Base-by-base conservation (phyloP, 1,140 invertebrate species). In the Pemphigus obesinymphae region DNA sequence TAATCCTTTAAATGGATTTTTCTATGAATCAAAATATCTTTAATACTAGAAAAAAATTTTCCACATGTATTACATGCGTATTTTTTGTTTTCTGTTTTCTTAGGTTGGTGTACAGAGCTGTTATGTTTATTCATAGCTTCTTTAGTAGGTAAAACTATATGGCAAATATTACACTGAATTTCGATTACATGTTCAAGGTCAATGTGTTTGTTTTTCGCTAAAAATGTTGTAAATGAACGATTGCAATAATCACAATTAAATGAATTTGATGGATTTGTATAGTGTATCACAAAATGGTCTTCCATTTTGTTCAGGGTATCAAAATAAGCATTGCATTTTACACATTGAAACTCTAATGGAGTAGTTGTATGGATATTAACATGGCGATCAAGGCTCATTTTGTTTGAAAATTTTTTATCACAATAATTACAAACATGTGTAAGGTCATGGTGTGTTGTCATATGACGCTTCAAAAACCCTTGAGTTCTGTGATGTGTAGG, bases 271-370 rank as follows among this genome's bases (percentile, higher is more conserved):
- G 55, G 76, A 61, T 31, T 63, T 29, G 40, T 80, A 31, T 80
- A 80, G 26, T 80, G 76, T 17, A 80, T 17, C 2, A 80, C 76
- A 0, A 80, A 80, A 63, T 80, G 76, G 8, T 80, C 76, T 80
- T 80, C 76, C 76, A 80, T 80, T 58, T 80, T 58, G 23, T 80
- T 55, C 76, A 80, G 4, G 11, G 55, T 43, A 29, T 80, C 76
- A 45, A 80, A 80, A 63, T 80, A 61, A 26, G 76, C 76, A 61
- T 80, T 80, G 20, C 76, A 80, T 43, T 45, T 80, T 3, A 80
- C 76, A 61, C 76, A 80, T 61, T 80, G 76, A 61, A 80, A 80
- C n/a, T 80, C 76, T n/a, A 80, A 63, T 20, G 53, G 37, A 29
- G 34, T 31, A 29, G 11, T n/a, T 40, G 40, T 80, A 43, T 63